Evolutionary conservation across 2,797 vertebrate species (phyloP).

Genomic region (Microhierax caerulescens): DNA sequence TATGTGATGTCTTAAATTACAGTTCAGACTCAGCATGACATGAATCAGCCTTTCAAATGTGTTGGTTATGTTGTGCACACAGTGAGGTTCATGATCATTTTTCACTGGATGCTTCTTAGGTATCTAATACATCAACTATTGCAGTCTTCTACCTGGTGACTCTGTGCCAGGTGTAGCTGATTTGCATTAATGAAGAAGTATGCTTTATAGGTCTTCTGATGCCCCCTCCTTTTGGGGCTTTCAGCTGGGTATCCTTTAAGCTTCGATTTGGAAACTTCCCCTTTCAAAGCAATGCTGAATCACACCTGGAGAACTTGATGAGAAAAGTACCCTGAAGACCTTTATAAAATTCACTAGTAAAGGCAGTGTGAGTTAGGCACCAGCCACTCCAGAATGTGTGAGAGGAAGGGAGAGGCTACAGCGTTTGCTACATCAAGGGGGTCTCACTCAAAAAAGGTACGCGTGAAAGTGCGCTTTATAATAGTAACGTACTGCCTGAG

Average conservation of each 20-base stretch:
- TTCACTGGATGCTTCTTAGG: background rate
- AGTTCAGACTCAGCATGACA: background rate
- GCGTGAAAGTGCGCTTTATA: background rate
- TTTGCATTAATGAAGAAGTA: background rate
- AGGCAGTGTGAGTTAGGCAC: background rate
- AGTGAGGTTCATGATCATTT: background rate
- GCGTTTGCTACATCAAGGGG: background rate
- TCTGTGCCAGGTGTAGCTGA: background rate
- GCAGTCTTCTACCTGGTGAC: background rate
- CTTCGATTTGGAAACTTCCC: background rate
- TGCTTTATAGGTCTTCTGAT: background rate
- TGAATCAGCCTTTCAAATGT: background rate
- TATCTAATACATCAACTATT: background rate
- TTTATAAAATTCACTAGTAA: background rate
- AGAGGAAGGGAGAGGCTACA: background rate
- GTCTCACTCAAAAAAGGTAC: background rate
- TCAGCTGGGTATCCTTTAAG: background rate
- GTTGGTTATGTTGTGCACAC: background rate
- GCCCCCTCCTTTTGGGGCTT: background rate
- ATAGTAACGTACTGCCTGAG: background rate
- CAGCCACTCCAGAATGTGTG: background rate
- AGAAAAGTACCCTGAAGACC: background rate
- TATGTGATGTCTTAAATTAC: background rate
- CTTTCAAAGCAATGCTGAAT: background rate
- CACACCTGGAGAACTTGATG: background rate